Base-by-base conservation (phyloP, 2,888 invertebrate species). In the Xylota segnis region DNA sequence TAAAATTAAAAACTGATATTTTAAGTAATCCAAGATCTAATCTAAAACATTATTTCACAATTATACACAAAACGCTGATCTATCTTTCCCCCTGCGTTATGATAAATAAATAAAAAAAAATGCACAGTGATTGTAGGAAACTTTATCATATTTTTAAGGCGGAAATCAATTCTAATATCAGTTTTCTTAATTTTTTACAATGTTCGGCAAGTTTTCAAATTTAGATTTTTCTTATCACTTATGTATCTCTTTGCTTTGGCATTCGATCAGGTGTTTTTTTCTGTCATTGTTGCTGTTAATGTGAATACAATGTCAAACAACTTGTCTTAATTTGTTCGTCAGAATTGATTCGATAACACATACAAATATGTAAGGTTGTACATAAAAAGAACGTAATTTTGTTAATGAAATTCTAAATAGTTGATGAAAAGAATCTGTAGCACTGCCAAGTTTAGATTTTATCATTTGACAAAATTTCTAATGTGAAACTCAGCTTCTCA, bases 221-320 rank as follows among this genome's bases (percentile, higher is more conserved):
- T 45, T 34, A 23, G 50, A 47, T 75, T 70, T 76, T 72, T 54
- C 29, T 65, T 65, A 82, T 75, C 75, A 40, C 14, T 61, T 52
- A 34, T 9, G 34, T 37, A 77, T 61, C 77, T 45, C 37, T 9
- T 54, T 5, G 23, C 18, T 18, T 61, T 72, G 59, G 10, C 47
- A 71, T 34, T 70, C 14, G 43, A 68, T 47, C 27, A 12, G 6
- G n/a, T 63, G 56, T 45, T 59, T 14, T 37, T 56, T 18, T 4
- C 50, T n/a, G 2, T 59, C 34, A 16, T 74, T 82, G 75, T 70
- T 43, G n/a, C 12, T 14, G 45, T 65, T 82, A 82, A 82, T 82
- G 82, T 65, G 82, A 82, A 76, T 82, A 71, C 75, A 59, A 65
- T 82, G 82, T 82, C 29, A 40, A 9, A 50, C 72, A 66, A 52